These are phyloP conservation scores for Charadrius vociferus DNA, from an alignment of 2,113 vertebrate species.

Conservation along the genomic window DNA sequence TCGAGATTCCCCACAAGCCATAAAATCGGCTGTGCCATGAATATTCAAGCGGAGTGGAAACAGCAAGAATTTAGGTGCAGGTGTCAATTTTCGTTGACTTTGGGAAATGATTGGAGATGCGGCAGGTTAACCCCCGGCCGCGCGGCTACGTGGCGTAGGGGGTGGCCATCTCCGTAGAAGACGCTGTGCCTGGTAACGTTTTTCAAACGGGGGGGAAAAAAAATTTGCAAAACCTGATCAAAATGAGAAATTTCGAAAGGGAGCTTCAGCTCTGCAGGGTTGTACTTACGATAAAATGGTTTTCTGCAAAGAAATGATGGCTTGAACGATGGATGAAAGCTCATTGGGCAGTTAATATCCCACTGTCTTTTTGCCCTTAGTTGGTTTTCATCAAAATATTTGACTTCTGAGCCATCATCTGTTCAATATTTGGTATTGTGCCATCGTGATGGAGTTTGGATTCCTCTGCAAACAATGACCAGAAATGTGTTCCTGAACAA, in stretches of 20 bases:
- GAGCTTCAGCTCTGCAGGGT: neutral
- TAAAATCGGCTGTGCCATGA: neutral
- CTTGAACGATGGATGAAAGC: neutral
- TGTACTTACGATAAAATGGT: neutral
- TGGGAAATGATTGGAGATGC: rapidly evolving
- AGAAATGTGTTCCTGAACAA: neutral
- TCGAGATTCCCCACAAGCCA: neutral
- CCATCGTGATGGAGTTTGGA: neutral
- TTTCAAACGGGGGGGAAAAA: neutral
- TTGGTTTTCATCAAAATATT: neutral
- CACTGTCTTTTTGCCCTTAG: neutral
- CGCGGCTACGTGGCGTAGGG: neutral
- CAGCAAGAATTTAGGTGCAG: neutral
- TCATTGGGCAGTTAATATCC: neutral
- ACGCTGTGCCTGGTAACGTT: rapidly evolving
- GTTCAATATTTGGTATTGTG: neutral
- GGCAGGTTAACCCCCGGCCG: rapidly evolving
- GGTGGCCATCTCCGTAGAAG: neutral
- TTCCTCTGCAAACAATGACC: neutral
- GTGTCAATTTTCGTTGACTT: neutral
- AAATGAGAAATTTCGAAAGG: neutral
- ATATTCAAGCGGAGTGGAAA: neutral
- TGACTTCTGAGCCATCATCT: neutral
- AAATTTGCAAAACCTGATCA: neutral
- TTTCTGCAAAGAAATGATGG: neutral